Conservation (phyloP, 2,113 vertebrate genomes). For the Sapayoa aenigma region DNA sequence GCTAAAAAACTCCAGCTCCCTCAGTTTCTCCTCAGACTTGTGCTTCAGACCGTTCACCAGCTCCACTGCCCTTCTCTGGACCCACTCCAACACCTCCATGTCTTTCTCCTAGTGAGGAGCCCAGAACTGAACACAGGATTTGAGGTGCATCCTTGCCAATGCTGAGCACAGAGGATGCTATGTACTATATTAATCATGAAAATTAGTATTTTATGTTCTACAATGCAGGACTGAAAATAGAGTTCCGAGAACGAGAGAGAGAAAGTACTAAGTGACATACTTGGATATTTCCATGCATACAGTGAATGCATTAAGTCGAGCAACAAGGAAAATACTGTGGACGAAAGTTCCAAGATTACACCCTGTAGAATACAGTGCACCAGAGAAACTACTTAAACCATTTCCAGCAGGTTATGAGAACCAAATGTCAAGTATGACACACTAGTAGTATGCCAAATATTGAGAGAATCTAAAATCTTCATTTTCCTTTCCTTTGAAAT, state of each 20-base stretch:
- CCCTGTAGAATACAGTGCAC: neutral
- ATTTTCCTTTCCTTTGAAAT: neutral
- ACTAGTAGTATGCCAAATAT: neutral
- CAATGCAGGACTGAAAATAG: neutral
- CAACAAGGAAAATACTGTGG: neutral
- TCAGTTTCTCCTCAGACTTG: fast-evolving
- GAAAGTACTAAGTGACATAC: neutral
- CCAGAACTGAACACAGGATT: neutral
- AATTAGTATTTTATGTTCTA: neutral
- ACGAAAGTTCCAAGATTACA: neutral
- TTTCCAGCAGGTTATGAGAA: neutral
- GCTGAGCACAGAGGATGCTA: neutral
- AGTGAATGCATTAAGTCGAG: neutral
- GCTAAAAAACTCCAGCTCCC: neutral
- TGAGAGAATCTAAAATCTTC: neutral
- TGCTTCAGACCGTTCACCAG: neutral
- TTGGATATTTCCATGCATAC: neutral
- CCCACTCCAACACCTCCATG: neutral
- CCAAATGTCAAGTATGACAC: neutral
- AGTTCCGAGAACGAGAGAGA: neutral
- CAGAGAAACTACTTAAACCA: neutral
- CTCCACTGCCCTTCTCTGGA: neutral
- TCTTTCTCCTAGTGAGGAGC: neutral
- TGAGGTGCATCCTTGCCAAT: neutral
- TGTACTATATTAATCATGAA: neutral